Evolutionary conservation across 2,797 vertebrate species (phyloP), one percentile per base, ranked within the genome.

Genomic region (Mustela erminea): DNA sequence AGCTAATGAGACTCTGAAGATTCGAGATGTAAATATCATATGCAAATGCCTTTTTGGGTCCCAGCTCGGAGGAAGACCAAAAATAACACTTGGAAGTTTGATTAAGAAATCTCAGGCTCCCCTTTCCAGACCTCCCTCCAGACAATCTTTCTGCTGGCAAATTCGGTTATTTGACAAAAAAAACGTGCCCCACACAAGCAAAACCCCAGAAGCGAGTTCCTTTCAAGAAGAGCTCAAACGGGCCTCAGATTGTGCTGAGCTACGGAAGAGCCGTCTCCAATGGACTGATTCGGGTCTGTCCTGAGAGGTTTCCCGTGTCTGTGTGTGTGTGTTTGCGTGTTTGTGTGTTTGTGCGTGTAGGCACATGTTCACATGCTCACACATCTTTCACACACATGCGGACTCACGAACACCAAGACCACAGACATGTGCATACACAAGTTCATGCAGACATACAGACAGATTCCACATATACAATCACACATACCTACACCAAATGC

Each of bases 1-100:
- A 98, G 98, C 98, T 98, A 98, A 98, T 95, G 98, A 98, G 98
- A 95, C 98, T 98, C 98, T 97, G 97, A 98, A 98, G 99, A 98
- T 96, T 98, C 98, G 94, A 97, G 97, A 98, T 98, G 98, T 98
- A 98, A 98, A 98, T 98, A 98, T 97, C 97, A 90, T 98, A 98
- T 98, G 98, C 98, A 99, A 98, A 98, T 98, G 98, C 98, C 97
- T 98, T 97, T 98, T 96, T 68, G 96, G 97, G 95, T 98, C 98
- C 98, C 98, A 98, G 90, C 98, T 98, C 98, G 98, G 94, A 93
- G 32, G 97, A 97, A 98, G 97, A 98, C 95, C 98, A 94, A 78
- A 97, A 93, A 98, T 97, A 98, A 96, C 96, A 97, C 98, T 99
- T 98, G 98, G 97, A 99, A 98, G 97, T 97, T 98, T 98, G 98